Percentiles rank a stretch among this genome's conserved stretches.
phyloP scores from a whole-genome alignment of 2,113 vertebrate species.

The Ammodramus savannarum region DNA sequence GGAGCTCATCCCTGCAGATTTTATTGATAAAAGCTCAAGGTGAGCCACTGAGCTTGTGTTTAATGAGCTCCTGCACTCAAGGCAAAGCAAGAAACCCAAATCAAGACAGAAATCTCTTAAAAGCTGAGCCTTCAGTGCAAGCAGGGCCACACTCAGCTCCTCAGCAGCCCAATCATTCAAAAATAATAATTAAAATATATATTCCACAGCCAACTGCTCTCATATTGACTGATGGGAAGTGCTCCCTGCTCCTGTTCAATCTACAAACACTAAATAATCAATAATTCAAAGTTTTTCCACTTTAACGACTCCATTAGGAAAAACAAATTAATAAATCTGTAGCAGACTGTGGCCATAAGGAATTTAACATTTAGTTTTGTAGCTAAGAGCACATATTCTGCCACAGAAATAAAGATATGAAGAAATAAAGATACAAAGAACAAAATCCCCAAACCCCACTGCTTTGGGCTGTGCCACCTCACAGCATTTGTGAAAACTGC shows the following conservation, averaged over 20 bases:
- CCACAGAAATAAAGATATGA: background rate
- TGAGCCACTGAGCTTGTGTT: background rate
- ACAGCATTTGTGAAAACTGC: background rate
- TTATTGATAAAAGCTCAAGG: background rate
- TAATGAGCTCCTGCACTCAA: background rate
- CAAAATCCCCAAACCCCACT: background rate
- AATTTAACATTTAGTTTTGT: background rate
- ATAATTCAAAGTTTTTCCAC: background rate
- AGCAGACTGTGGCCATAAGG: background rate
- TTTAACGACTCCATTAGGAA: fast-evolving
- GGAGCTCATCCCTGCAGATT: background rate
- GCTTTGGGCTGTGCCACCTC: background rate
- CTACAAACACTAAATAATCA: background rate
- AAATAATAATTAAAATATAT: background rate
- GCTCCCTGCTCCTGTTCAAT: background rate
- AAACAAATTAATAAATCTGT: background rate
- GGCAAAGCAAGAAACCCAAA: background rate
- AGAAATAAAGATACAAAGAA: background rate
- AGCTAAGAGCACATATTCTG: background rate
- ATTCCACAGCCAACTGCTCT: background rate
- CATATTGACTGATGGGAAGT: too few species aligned
- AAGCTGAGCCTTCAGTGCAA: background rate
- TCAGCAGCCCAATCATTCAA: background rate
- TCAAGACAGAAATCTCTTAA: background rate
- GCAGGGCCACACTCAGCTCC: background rate